Conservation (phyloP, 1,140 invertebrate species). For the Diabrotica virgifera region DNA sequence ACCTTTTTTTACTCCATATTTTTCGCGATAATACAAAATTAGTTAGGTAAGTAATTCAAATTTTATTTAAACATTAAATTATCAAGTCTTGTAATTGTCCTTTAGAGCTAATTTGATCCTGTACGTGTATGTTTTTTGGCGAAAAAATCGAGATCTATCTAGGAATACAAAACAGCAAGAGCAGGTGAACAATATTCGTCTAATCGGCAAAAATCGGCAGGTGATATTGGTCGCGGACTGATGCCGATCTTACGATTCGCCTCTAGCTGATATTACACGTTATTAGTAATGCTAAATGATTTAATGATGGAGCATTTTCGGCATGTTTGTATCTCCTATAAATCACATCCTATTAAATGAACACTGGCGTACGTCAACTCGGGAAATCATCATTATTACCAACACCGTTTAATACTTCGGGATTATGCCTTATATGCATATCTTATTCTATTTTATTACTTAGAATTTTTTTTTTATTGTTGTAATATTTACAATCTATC, state of each 20-base stretch:
- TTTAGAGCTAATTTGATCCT: slow-evolving; percentile 31
- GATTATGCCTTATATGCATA: too few species aligned
- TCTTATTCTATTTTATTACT: too few species aligned
- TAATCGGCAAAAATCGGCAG: slow-evolving; percentile 16
- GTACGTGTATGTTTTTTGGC: slow-evolving; percentile 28
- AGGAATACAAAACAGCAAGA: slow-evolving; percentile 17
- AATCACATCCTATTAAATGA: slow-evolving; percentile 11
- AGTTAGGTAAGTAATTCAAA: not conserved
- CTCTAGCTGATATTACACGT: slow-evolving; percentile 14
- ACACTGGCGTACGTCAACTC: not conserved
- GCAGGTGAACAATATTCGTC: slow-evolving; percentile 10
- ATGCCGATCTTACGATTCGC: slow-evolving; percentile 10
- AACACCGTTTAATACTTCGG: too few species aligned
- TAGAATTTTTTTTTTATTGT: too few species aligned
- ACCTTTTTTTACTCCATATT: too few species aligned
- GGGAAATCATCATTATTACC: too few species aligned
- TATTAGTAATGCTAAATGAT: slow-evolving; percentile 19
- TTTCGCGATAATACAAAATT: too few species aligned
- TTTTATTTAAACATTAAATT: slow-evolving; percentile 37
- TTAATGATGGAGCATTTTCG: slow-evolving; percentile 18
- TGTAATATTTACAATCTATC: too few species aligned
- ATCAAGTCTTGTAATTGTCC: too few species aligned
- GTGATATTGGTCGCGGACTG: slow-evolving; percentile 4
- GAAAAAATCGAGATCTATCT: slow-evolving; percentile 11
- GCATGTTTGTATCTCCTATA: slow-evolving; percentile 6